Base-by-base conservation (phyloP, 1,140 invertebrate genomes). In the Piezodorus guildinii region DNA sequence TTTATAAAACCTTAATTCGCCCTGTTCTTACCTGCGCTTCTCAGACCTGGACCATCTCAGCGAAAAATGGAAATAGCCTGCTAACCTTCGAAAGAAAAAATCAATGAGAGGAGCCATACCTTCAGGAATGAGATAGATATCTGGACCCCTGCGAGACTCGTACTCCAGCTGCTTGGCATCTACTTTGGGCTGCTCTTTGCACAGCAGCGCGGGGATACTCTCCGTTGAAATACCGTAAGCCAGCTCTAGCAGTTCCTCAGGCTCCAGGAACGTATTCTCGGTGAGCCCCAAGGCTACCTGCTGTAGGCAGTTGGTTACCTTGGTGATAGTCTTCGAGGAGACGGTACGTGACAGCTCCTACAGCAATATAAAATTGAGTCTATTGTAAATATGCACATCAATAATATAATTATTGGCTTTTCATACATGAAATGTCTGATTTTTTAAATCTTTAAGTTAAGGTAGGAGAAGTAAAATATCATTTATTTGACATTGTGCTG, bases 161-260 rank as follows among this genome's bases (percentile, higher is more conserved):
- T 66, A 60, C 21, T 61, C 59, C 17, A 56, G 43, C 54, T 69
- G 56, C 61, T 68, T 70, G 73, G 72, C 74, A 66, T 68, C 80
- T 74, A 66, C 73, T 72, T 63, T 79, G 76, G 51, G 73, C 74
- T 70, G 83, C 77, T 30, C 79, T 77, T 65, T 81, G 75, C 74
- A 75, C 0, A 81, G 74, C 0, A 90, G 73, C 67, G 83, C 78
- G 0, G 84, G 81, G 67, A 93, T 89, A 69, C 83, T 88, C 72
- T 95, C 84, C 0, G 86, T 88, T 1, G 89, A 80, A 21, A 87
- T 76, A 8, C 86, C 88, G 70, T 88, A 86, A 5, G 92, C 79
- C 73, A 97, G 95, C 56, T 87, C 80, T 16, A 96, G 77, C 62
- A 94, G 75, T 52, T 83, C 81, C 65, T 88, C 81, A 0, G 80